These are phyloP conservation scores for Paguma larvata DNA, from an alignment of 2,797 vertebrate species.

Conservation along the genomic window DNA sequence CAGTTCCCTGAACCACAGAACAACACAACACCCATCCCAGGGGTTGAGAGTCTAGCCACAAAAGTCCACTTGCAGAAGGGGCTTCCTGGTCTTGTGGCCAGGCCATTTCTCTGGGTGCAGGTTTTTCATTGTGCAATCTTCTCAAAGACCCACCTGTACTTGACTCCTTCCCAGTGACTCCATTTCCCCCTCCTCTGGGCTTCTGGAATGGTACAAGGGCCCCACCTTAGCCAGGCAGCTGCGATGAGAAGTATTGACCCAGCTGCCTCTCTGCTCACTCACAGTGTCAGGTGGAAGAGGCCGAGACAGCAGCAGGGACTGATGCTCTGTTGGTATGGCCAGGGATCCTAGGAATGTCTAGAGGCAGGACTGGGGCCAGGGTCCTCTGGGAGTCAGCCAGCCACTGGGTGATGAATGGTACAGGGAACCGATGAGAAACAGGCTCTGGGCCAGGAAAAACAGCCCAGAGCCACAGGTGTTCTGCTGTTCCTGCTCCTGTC, in stretches of 20 bases:
- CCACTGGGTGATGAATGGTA: not conserved
- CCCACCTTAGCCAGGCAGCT: constrained; percentile 72
- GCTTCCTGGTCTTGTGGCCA: not conserved
- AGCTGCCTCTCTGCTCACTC: constrained; percentile 65
- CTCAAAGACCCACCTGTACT: constrained; percentile 25
- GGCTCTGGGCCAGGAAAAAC: constrained; percentile 21
- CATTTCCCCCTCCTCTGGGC: constrained; percentile 36
- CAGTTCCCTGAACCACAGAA: not conserved
- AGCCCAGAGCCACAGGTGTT: not conserved
- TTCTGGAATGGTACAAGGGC: constrained; percentile 58
- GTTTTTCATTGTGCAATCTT: not conserved
- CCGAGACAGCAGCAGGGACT: not conserved
- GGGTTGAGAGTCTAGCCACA: not conserved
- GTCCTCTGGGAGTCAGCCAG: not conserved
- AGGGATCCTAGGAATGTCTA: not conserved
- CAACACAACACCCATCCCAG: not conserved
- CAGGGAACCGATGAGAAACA: not conserved
- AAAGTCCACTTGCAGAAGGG: not conserved
- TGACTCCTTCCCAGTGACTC: constrained; percentile 40
- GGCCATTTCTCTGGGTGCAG: not conserved
- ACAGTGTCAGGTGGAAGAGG: not conserved
- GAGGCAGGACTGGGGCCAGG: not conserved
- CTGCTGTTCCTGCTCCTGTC: not conserved
- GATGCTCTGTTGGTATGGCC: not conserved
- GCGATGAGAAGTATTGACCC: constrained; percentile 34